Percentiles rank a stretch among this genome's conserved stretches.
phyloP scores from a whole-genome alignment of 2,888 invertebrate genomes.

The Pterostichus madidus region DNA sequence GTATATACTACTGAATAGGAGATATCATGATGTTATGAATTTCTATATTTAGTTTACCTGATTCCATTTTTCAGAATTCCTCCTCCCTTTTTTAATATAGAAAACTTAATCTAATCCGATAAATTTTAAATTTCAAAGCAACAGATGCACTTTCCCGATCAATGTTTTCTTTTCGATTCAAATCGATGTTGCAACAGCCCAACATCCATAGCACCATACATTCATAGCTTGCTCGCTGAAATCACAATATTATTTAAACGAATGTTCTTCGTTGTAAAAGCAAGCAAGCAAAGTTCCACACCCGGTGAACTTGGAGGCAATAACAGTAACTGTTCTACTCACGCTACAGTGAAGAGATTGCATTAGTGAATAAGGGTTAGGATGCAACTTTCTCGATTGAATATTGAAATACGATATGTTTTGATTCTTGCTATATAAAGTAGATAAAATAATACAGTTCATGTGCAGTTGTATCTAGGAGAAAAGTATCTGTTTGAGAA shows the following conservation, averaged over 20 bases:
- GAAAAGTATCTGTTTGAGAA: no score
- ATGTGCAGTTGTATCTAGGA: no score
- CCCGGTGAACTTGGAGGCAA: not conserved
- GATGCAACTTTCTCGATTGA: no score
- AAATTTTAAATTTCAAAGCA: not conserved
- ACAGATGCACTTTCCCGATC: slow-evolving; percentile 4
- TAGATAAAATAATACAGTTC: no score
- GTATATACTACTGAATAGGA: no score
- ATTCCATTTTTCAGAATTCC: not conserved
- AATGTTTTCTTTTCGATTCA: not conserved
- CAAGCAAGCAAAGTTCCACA: no score
- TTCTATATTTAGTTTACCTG: no score
- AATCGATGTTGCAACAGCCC: not conserved
- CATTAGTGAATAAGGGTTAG: not conserved
- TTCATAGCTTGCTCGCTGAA: not conserved
- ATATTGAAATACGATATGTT: no score
- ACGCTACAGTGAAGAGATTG: slow-evolving; percentile 8
- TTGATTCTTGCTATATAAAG: no score
- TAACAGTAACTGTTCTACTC: slow-evolving; percentile 13
- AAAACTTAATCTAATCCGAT: not conserved
- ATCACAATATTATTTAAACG: slow-evolving; percentile 18
- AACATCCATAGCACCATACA: not conserved
- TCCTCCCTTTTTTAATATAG: not conserved
- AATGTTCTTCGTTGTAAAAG: not conserved
- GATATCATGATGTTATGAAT: no score